A percentile compares a stretch with the other conserved stretches of the same genome.
These are phyloP conservation scores for Pseudopodoces humilis DNA, from an alignment of 2,113 vertebrate species.

Conservation along the genomic window DNA sequence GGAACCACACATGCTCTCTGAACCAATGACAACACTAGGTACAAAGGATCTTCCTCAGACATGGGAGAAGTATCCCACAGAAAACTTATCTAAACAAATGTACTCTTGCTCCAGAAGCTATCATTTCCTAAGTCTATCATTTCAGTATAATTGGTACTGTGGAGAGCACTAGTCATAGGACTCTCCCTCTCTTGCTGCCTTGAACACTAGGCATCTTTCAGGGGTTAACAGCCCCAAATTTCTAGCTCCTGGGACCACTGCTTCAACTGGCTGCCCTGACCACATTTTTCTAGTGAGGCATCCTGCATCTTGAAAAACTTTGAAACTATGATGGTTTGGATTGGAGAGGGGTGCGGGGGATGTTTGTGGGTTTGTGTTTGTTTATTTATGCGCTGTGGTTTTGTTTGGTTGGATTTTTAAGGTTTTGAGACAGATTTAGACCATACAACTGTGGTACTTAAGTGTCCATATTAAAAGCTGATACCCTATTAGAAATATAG, in stretches of 20 bases:
- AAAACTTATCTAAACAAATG: background rate
- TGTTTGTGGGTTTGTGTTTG: background rate
- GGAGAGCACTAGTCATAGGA: background rate
- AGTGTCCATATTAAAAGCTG: background rate
- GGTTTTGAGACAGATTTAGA: background rate
- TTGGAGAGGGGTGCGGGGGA: fast-evolving
- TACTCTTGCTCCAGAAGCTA: background rate
- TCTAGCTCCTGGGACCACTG: background rate
- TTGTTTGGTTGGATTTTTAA: background rate
- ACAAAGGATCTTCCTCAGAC: background rate
- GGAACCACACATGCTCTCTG: background rate
- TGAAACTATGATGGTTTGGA: background rate
- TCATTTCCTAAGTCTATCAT: background rate
- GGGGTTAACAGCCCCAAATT: background rate
- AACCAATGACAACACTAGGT: background rate
- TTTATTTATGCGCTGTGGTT: background rate
- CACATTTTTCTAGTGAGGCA: background rate
- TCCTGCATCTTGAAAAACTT: background rate
- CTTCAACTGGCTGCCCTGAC: background rate
- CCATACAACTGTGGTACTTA: background rate
- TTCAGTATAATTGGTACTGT: background rate
- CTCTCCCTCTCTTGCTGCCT: background rate
- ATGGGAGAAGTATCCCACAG: background rate
- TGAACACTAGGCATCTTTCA: background rate
- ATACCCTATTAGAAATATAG: background rate